Evolutionary conservation across 1,140 invertebrate genomes (phyloP).

Genomic region (Holcopasites calliopsidis): DNA sequence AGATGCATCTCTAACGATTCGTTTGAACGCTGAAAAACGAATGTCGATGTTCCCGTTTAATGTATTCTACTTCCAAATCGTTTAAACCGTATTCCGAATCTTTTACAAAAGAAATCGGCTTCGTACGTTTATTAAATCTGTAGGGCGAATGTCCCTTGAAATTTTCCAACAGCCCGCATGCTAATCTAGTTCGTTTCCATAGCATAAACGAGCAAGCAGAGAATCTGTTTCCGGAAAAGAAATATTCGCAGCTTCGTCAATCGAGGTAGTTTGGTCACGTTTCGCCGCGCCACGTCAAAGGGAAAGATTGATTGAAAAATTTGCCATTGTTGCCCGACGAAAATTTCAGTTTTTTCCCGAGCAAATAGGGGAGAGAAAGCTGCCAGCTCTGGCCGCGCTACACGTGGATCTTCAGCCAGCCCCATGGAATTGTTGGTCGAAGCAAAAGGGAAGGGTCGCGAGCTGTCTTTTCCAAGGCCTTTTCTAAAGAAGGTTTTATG

Average conservation of each 20-base stretch:
- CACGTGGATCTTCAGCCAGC: conserved; percentile 14
- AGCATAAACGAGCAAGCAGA: no score
- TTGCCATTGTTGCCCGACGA: background rate
- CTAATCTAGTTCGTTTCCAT: no score
- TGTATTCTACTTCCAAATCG: no score
- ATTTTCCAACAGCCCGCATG: no score
- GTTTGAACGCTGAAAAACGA: no score
- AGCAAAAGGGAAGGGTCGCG: background rate
- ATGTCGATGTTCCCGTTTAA: no score
- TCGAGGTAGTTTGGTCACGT: background rate
- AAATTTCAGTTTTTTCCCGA: conserved; percentile 5
- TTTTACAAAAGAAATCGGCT: no score
- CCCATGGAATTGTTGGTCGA: background rate
- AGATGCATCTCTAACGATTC: background rate
- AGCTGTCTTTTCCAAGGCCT: background rate
- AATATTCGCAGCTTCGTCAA: background rate
- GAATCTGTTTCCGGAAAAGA: background rate
- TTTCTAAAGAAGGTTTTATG: background rate
- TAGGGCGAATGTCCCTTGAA: no score
- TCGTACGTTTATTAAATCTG: no score
- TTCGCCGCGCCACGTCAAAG: background rate
- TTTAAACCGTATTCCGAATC: no score
- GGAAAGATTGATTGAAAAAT: background rate
- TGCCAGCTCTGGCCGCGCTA: background rate
- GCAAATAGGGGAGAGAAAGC: background rate